Percentiles rank a stretch among this genome's conserved stretches.
Conservation (phyloP, 2,113 vertebrate species). For the Eurypyga helias region DNA sequence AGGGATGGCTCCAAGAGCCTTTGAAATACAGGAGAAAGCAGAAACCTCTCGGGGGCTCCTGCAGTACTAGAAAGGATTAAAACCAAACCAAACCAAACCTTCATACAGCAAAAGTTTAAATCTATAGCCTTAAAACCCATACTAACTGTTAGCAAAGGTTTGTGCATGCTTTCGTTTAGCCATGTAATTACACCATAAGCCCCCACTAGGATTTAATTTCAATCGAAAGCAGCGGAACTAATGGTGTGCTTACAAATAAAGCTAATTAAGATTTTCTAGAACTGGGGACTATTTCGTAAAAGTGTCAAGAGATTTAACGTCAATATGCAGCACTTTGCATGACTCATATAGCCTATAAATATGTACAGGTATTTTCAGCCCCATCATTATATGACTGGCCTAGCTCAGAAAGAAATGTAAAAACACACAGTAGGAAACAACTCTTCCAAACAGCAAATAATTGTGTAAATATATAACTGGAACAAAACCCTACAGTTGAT, state of each 20-base stretch:
- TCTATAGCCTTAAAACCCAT: background rate
- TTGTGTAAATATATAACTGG: slow-evolving; percentile 5
- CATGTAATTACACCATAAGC: background rate
- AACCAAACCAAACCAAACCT: background rate
- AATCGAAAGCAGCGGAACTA: background rate
- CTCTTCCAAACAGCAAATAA: slow-evolving; percentile 17
- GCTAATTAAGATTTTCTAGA: background rate
- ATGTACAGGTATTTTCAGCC: background rate
- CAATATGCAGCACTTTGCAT: background rate
- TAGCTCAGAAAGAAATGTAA: background rate
- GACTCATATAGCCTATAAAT: background rate
- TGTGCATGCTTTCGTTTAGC: background rate
- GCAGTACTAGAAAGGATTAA: background rate
- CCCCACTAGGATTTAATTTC: background rate
- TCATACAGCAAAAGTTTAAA: background rate
- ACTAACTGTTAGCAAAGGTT: background rate
- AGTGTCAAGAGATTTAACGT: background rate
- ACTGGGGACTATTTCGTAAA: background rate
- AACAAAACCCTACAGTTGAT: slow-evolving; percentile 22
- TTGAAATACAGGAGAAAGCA: background rate
- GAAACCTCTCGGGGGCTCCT: background rate
- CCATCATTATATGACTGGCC: background rate
- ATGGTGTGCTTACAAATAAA: slow-evolving; percentile 20
- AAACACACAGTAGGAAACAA: background rate
- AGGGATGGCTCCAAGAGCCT: background rate